These are phyloP conservation scores for Trogon melanurus DNA, from an alignment of 2,113 vertebrate genomes.

Conservation along the genomic window DNA sequence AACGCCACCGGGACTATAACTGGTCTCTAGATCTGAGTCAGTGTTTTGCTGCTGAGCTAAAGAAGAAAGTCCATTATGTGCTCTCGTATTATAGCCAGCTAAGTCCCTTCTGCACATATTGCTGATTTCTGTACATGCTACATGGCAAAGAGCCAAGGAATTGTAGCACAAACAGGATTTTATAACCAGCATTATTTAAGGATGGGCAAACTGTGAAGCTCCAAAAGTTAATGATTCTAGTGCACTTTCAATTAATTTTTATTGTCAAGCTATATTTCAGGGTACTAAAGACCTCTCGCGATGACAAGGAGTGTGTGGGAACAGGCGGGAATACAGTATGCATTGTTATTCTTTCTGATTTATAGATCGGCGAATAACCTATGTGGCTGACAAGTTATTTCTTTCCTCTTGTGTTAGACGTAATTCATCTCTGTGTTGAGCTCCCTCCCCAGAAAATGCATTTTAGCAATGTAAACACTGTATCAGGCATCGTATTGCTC, in stretches of 20 bases:
- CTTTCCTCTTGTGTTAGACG: not conserved
- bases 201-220: constrained; percentile 60
- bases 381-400: not conserved
- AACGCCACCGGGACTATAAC: constrained; percentile 47
- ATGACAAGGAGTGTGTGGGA: constrained; percentile 60
- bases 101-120: constrained; percentile 44
- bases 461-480: constrained; percentile 2
- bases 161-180: constrained; percentile 41
- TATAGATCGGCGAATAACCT: constrained; percentile 12
- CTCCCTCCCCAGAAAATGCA: not conserved
- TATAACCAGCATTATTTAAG: constrained; percentile 51
- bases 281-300: constrained; percentile 21
- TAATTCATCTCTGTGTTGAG: not conserved
- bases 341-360: not conserved
- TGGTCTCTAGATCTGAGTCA: constrained; percentile 40
- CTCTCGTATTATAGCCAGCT: not conserved
- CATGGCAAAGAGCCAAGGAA: constrained; percentile 21
- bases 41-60: constrained; percentile 36
- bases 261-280: constrained; percentile 58
- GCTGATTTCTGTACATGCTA: constrained; percentile 41
- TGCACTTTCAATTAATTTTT: constrained; percentile 61
- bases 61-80: constrained; percentile 33
- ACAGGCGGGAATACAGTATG: not conserved
- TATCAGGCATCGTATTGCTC: not conserved
- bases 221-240: constrained; percentile 54